Percentiles rank a stretch among this genome's conserved stretches.
Evolutionary conservation across 2,113 vertebrate genomes (phyloP).

Genomic region (Peromyscus leucopus): DNA sequence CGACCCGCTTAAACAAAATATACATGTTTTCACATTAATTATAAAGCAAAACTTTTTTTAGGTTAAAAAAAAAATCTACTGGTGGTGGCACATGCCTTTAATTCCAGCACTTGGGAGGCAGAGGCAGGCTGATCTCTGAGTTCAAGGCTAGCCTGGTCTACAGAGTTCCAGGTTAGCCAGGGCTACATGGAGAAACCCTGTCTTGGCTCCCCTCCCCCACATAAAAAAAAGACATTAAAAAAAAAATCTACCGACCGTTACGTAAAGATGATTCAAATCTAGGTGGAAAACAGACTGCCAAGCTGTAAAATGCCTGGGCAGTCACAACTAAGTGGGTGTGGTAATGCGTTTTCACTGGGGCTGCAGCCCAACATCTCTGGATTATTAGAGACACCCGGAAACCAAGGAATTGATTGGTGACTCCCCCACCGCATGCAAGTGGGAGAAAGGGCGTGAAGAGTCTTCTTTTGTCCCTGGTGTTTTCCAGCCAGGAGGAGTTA

Average conservation of each 20-base stretch:
- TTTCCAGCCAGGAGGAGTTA: not conserved
- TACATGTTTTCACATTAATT: constrained; percentile 24
- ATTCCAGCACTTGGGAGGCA: too few relatives aligned
- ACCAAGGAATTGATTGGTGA: not conserved
- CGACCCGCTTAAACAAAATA: constrained; percentile 31
- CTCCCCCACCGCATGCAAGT: not conserved
- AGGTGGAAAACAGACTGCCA: constrained; percentile 14
- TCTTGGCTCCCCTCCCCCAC: too few relatives aligned
- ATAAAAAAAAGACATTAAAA: too few relatives aligned
- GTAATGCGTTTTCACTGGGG: not conserved
- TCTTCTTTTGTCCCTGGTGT: not conserved
- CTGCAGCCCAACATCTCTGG: not conserved
- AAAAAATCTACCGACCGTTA: not conserved
- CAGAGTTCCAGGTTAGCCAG: too few relatives aligned
- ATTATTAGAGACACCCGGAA: not conserved
- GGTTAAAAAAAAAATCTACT: not conserved
- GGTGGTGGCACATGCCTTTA: too few relatives aligned
- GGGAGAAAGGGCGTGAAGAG: not conserved
- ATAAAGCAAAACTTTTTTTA: constrained; percentile 16
- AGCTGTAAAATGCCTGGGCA: not conserved
- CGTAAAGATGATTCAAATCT: constrained; percentile 7
- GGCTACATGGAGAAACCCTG: too few relatives aligned
- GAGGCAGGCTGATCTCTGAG: too few relatives aligned
- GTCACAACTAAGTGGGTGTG: not conserved
- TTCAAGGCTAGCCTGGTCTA: too few relatives aligned